Evolutionary conservation across 2,888 invertebrate genomes (phyloP), one percentile per base, ranked within the genome.

Genomic region (Gisinianus flammeolus): DNA sequence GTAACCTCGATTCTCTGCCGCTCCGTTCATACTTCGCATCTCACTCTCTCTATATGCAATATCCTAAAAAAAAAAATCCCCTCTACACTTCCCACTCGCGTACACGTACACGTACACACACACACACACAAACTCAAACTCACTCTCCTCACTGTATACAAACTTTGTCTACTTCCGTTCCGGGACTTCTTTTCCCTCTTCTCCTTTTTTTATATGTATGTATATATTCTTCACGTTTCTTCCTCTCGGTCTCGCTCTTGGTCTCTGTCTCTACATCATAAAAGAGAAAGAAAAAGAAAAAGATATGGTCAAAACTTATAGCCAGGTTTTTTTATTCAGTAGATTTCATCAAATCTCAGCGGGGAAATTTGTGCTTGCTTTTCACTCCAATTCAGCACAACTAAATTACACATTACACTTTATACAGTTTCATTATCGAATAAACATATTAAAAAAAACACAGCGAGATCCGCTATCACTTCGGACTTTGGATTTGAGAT

Each of bases 11-110:
- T 78, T 80, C 62, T 80, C 81, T 19, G 80, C 78, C n/a, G 81
- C 71, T 0, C 83, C 83, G 79, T 83, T 83, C 80, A 83, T 81
- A 52, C 83, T 81, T 77, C 83, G 72, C 83, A 83, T 83, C 19
- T 62, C 76, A 16, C 24, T 22, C 56, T 44, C 22, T 66, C 44
- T 6, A 44, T 44, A 44, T 44, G 19, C 44, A 44, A 19, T 16
- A 44, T 44, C 12, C 44, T 16, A 19, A 44, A 35, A 35, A 5
- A 35, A 12, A 35, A 35, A 2, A 44, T 44, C 12, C 44, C 35
- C 6, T 35, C 12, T 19, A 44, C 44, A 44, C 44, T 44, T 44
- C 6, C 44, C 1, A 16, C 19, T 44, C 19, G 3, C 16, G 44
- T 44, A 44, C 44, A 19, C 44, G 12, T 44, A 12, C n/a, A n/a